These are phyloP conservation scores for Picus viridis DNA, from an alignment of 2,797 vertebrate genomes.

Conservation along the genomic window DNA sequence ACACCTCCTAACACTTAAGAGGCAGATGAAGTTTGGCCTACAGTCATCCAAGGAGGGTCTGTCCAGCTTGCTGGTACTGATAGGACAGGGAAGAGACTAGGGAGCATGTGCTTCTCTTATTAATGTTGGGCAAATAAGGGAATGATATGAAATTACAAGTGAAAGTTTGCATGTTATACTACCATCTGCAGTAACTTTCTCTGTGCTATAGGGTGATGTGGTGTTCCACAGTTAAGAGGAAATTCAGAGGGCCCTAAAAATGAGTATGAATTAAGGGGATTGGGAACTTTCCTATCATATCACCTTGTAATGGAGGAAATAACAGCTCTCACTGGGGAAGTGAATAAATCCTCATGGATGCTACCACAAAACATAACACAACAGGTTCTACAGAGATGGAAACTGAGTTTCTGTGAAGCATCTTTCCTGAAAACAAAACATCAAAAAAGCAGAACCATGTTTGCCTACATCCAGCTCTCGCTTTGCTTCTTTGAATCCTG, in stretches of 20 bases:
- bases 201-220: not conserved
- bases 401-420: not conserved
- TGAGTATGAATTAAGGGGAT: not conserved
- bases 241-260: not conserved
- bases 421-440: not conserved
- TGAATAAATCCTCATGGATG: not conserved
- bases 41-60: not conserved
- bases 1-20: not conserved
- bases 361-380: not conserved
- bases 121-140: not conserved
- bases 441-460: not conserved
- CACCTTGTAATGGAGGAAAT: not conserved
- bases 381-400: not conserved
- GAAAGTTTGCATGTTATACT: not conserved
- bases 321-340: not conserved
- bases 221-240: not conserved
- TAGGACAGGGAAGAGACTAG: not conserved
- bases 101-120: not conserved
- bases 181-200: not conserved
- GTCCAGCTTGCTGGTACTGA: not conserved
- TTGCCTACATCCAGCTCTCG: not conserved
- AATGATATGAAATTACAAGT: rapidly evolving
- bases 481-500: not conserved
- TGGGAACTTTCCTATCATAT: not conserved
- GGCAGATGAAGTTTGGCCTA: not conserved